Percentiles rank a stretch among this genome's conserved stretches.
Conservation (phyloP, 2,888 invertebrate genomes). For the Subacronicta megacephala region DNA sequence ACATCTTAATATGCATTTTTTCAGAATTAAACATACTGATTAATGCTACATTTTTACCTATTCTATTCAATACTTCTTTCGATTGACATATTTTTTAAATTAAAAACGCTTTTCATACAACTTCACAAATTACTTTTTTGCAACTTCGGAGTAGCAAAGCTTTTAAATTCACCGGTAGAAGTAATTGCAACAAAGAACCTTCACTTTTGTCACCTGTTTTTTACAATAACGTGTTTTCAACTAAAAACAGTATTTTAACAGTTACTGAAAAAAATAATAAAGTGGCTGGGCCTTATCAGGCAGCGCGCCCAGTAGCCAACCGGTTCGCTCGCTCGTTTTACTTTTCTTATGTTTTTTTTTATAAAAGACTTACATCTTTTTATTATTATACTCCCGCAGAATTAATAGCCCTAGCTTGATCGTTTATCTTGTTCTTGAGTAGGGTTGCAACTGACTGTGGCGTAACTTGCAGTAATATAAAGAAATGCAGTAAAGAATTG, state of each 20-base stretch:
- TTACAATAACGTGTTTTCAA: not conserved
- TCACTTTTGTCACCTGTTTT: not conserved
- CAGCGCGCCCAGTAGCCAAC: slow-evolving; percentile 2
- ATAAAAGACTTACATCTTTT: slow-evolving; percentile 38
- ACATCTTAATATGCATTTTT: too few relatives aligned
- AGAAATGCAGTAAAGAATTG: too few relatives aligned
- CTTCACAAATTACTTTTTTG: not conserved
- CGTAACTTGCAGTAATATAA: slow-evolving; percentile 1
- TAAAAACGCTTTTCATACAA: not conserved
- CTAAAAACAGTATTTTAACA: not conserved
- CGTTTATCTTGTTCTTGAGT: slow-evolving; percentile 65
- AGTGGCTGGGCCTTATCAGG: not conserved
- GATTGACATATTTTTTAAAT: too few relatives aligned
- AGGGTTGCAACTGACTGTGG: slow-evolving; percentile 44
- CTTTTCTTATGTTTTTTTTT: slow-evolving; percentile 52
- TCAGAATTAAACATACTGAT: too few relatives aligned
- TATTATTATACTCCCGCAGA: slow-evolving; percentile 62
- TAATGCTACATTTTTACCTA: too few relatives aligned
- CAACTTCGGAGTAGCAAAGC: not conserved
- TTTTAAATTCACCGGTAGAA: not conserved
- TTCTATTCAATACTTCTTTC: too few relatives aligned
- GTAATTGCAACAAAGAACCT: not conserved
- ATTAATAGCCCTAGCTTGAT: slow-evolving; percentile 72
- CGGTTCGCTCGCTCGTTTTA: slow-evolving; percentile 42
- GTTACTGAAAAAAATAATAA: not conserved